Conservation (phyloP, 2,797 vertebrate genomes). For the Cheirogaleus major region DNA sequence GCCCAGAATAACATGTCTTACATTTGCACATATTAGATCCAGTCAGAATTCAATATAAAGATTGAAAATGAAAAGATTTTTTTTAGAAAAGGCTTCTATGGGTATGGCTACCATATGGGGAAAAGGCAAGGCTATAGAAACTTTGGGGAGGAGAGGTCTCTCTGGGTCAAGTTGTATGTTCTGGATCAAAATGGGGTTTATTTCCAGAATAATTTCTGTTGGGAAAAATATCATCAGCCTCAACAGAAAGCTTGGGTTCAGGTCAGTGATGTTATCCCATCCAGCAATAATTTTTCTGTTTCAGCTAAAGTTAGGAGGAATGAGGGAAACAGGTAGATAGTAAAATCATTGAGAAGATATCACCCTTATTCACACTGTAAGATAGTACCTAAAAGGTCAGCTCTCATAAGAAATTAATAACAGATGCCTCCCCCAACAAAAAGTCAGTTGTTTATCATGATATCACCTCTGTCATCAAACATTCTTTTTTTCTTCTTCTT, state of each 20-base stretch:
- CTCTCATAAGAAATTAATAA: background rate
- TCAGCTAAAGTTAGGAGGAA: background rate
- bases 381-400: background rate
- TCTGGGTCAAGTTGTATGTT: background rate
- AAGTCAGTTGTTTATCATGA: background rate
- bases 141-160: background rate
- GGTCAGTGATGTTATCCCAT: background rate
- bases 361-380: background rate
- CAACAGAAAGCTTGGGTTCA: background rate
- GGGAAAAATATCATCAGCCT: background rate
- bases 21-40: slow-evolving; percentile 15
- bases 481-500: background rate
- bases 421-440: background rate
- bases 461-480: background rate
- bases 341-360: background rate
- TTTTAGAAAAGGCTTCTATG: background rate
- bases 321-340: background rate
- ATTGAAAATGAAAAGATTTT: slow-evolving; percentile 6
- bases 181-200: background rate
- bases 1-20: background rate
- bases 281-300: background rate
- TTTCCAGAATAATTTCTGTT: background rate
- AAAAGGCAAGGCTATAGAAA: background rate
- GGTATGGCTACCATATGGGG: background rate
- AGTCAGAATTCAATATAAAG: slow-evolving; percentile 12